A percentile compares a stretch with the other conserved stretches of the same genome.
phyloP scores from a whole-genome alignment of 2,888 invertebrate species.

The Lissonota sp. region DNA sequence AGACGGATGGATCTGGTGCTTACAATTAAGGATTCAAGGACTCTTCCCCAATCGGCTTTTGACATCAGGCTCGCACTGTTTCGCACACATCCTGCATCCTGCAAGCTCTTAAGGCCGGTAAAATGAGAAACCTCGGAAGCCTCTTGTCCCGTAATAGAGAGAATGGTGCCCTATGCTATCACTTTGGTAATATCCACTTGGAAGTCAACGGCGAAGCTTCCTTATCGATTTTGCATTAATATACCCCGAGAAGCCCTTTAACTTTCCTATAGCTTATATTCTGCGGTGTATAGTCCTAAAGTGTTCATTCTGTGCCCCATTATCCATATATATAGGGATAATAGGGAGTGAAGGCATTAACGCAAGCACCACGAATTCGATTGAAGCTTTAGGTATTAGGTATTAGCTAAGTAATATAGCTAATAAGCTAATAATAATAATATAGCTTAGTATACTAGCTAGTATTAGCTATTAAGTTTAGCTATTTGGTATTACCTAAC shows the following conservation, averaged over 20 bases:
- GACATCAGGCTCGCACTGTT: not conserved
- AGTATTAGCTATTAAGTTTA: no score
- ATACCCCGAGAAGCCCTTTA: not conserved
- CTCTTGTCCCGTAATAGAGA: not conserved
- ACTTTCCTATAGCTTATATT: not conserved
- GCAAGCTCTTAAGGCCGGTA: not conserved
- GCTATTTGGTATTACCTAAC: no score
- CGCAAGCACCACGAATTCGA: no score
- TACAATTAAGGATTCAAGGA: constrained; percentile 14
- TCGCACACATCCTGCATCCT: not conserved
- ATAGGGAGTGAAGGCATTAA: no score
- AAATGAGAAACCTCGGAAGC: not conserved
- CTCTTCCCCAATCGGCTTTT: constrained; percentile 4
- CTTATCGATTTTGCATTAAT: constrained; percentile 46
- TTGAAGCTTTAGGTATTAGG: no score
- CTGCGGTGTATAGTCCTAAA: no score
- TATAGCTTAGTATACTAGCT: no score
- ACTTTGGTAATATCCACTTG: constrained; percentile 13
- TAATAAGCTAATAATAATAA: no score
- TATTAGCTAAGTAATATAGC: no score
- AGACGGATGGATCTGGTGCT: not conserved
- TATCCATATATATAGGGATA: constrained; percentile 4
- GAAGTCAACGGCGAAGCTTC: constrained; percentile 6
- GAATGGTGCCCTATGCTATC: not conserved
- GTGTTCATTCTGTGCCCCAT: no score